Conservation (phyloP, 2,797 vertebrate species). For the Arctocebus calabarensis region DNA sequence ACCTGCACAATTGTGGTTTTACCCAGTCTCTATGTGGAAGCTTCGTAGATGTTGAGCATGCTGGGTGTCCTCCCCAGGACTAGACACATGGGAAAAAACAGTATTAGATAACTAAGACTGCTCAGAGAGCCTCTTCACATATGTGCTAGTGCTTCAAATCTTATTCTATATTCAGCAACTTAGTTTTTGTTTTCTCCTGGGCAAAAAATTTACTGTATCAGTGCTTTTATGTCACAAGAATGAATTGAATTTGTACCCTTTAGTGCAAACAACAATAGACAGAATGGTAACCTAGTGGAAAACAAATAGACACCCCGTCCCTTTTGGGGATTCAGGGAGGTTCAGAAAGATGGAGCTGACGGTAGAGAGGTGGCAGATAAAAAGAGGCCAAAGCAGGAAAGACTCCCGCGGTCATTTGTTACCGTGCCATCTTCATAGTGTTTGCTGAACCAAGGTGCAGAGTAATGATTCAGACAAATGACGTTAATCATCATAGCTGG, state of each 20-base stretch:
- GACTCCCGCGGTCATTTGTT: conserved; percentile 97
- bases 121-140: conserved; percentile 78
- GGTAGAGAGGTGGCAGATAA: conserved; percentile 94
- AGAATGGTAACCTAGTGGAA: conserved; percentile 97
- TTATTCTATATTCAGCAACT: conserved; percentile 92
- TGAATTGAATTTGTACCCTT: conserved; percentile 99
- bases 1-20: conserved; percentile 13
- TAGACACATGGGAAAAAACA: not conserved
- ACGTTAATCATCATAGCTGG: conserved; percentile 98
- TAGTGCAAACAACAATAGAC: conserved; percentile 99
- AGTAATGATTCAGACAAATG: conserved; percentile 98
- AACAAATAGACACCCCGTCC: conserved; percentile 98
- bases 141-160: conserved; percentile 80
- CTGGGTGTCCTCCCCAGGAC: conserved; percentile 63
- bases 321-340: conserved; percentile 95
- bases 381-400: conserved; percentile 95
- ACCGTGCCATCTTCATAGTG: conserved; percentile 96
- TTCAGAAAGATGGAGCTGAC: conserved; percentile 91
- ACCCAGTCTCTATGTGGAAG: conserved; percentile 62
- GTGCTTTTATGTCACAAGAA: conserved; percentile 97
- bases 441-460: conserved; percentile 95
- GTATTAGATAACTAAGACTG: conserved; percentile 68
- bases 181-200: conserved; percentile 92
- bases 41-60: conserved; percentile 66
- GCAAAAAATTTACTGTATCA: conserved; percentile 92